A percentile compares a stretch with the other conserved stretches of the same genome.
phyloP scores from a whole-genome alignment of 2,113 vertebrate genomes.

The Maccullochella peelii region DNA sequence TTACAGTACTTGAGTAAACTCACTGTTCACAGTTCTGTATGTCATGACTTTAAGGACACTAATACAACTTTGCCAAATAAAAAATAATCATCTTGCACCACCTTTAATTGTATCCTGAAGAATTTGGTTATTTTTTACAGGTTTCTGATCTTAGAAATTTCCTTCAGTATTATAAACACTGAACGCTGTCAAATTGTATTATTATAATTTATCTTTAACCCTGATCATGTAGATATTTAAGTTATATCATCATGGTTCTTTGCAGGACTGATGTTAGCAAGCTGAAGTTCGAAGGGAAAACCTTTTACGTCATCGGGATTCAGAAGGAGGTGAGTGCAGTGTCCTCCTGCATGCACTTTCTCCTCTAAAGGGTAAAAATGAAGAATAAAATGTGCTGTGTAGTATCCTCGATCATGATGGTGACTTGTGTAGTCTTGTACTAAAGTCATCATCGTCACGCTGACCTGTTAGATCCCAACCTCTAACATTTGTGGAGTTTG shows the following conservation, averaged over 20 bases:
- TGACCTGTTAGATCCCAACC: conserved; percentile 20
- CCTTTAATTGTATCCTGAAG: neutral
- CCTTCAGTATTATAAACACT: neutral
- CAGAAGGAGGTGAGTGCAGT: conserved; percentile 91
- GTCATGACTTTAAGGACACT: neutral
- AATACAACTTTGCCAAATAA: neutral
- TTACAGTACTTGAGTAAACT: neutral
- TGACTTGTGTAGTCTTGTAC: conserved; percentile 18
- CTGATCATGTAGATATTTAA: neutral
- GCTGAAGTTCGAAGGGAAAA: conserved; percentile 98
- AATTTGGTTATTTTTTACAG: neutral
- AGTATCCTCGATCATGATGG: conserved; percentile 24
- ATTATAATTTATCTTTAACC: conserved; percentile 7
- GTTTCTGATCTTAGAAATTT: neutral
- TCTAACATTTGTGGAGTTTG: conserved; percentile 9
- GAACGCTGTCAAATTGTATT: neutral
- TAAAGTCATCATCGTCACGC: conserved; percentile 23
- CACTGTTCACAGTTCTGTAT: neutral
- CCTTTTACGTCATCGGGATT: conserved; percentile 94
- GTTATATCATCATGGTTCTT: conserved; percentile 19
- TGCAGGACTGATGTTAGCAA: conserved; percentile 96
- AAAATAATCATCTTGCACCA: neutral
- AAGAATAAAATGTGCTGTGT: conserved; percentile 11
- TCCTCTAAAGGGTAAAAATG: conserved; percentile 10
- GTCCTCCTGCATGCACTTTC: neutral